Percentiles rank a stretch among this genome's conserved stretches.
Conservation (phyloP, 2,113 vertebrate genomes). For the Onychostruthus taczanowskii region DNA sequence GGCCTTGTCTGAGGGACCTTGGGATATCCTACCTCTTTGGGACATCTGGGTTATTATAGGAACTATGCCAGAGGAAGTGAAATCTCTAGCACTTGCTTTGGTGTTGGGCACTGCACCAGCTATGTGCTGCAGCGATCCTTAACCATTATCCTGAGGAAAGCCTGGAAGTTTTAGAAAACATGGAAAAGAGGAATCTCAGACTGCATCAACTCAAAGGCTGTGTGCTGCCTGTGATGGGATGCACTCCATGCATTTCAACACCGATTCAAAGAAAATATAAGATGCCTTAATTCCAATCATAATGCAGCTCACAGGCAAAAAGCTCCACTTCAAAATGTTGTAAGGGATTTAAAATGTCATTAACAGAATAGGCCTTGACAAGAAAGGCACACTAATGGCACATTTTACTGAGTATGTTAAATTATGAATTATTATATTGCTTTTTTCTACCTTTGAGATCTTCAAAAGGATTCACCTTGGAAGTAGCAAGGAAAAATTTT, state of each 20-base stretch:
- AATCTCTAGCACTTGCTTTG: neutral
- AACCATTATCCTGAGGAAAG: neutral
- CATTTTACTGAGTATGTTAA: neutral
- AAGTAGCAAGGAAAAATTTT: neutral
- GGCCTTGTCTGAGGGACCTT: neutral
- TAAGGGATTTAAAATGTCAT: neutral
- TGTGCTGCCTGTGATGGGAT: neutral
- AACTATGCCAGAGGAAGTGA: neutral
- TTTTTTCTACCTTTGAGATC: neutral
- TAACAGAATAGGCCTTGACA: neutral
- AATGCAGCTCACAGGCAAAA: neutral
- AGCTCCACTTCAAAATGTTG: neutral
- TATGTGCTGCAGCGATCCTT: neutral
- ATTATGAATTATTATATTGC: neutral
- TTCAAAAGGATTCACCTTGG: neutral
- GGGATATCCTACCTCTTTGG: neutral
- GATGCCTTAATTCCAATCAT: neutral
- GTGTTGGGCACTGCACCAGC: no score
- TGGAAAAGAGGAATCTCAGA: neutral
- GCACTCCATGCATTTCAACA: neutral
- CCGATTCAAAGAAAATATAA: neutral
- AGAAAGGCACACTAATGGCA: neutral
- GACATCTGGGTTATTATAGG: neutral
- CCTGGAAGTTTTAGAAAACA: fast-evolving
- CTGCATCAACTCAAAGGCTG: neutral